phyloP scores from a whole-genome alignment of 2,888 invertebrate species.

The Phyllotreta striolata region DNA sequence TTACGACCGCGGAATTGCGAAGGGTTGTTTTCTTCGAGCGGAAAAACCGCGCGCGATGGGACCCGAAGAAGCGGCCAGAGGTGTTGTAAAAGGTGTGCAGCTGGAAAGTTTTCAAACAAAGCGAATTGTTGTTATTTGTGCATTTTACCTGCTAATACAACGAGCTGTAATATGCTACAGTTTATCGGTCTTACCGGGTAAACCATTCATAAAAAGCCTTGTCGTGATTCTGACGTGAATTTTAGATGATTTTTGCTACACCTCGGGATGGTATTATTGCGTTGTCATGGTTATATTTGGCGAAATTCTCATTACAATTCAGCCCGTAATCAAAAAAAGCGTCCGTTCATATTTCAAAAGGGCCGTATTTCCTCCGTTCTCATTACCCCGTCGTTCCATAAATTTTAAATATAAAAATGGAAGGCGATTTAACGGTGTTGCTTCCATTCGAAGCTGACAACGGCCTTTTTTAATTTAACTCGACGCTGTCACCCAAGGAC shows the following conservation, averaged over 20 bases:
- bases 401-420: conserved; percentile 38
- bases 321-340: conserved; percentile 18
- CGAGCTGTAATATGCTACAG: too few relatives aligned
- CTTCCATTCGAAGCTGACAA: conserved; percentile 47
- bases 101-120: too few relatives aligned
- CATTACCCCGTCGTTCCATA: conserved; percentile 36
- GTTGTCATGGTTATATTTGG: too few relatives aligned
- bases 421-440: conserved; percentile 42
- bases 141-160: too few relatives aligned
- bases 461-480: conserved; percentile 53
- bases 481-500: conserved; percentile 45
- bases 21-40: conserved; percentile 27
- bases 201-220: too few relatives aligned
- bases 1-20: conserved; percentile 22
- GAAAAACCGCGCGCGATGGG: conserved; percentile 8
- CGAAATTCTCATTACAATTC: conserved; percentile 15
- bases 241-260: too few relatives aligned
- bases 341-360: conserved; percentile 21
- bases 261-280: too few relatives aligned
- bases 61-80: too few relatives aligned
- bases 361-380: conserved; percentile 33
- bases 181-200: too few relatives aligned
- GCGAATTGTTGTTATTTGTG: too few relatives aligned
- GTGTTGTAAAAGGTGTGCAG: too few relatives aligned
- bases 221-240: too few relatives aligned